phyloP scores from a whole-genome alignment of 2,113 vertebrate species.

The Thermophis baileyi region DNA sequence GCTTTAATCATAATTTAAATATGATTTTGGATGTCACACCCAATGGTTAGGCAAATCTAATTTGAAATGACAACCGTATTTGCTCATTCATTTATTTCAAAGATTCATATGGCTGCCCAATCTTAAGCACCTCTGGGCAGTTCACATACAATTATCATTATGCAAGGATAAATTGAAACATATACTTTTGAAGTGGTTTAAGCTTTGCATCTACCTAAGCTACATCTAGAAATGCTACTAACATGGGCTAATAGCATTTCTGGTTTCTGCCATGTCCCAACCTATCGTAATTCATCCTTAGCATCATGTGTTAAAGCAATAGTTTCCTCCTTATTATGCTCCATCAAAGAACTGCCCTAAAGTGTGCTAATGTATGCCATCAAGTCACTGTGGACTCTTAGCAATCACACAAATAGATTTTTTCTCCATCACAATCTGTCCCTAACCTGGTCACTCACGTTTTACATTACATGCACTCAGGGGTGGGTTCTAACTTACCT shows the following conservation, averaged over 20 bases:
- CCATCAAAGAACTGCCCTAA: not conserved
- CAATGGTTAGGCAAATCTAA: not conserved
- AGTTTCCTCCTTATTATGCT: not conserved
- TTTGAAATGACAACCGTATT: not conserved
- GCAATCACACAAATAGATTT: not conserved
- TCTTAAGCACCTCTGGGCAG: not conserved
- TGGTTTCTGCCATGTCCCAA: not conserved
- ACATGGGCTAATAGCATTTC: not conserved
- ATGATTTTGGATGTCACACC: not conserved
- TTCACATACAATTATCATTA: not conserved
- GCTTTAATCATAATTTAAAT: not conserved
- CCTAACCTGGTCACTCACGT: not conserved
- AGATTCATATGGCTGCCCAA: not conserved
- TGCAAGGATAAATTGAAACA: not conserved
- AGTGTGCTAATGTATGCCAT: not conserved
- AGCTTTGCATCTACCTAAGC: not conserved
- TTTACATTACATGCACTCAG: not conserved
- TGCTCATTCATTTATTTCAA: not conserved
- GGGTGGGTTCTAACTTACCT: no score
- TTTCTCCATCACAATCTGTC: not conserved
- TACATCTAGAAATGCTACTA: not conserved
- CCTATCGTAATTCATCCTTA: not conserved
- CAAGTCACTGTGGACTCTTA: not conserved
- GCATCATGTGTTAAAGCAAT: not conserved
- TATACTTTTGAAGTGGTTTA: not conserved